Conservation (phyloP, 2,888 invertebrate species). For the Crematogaster levior region DNA sequence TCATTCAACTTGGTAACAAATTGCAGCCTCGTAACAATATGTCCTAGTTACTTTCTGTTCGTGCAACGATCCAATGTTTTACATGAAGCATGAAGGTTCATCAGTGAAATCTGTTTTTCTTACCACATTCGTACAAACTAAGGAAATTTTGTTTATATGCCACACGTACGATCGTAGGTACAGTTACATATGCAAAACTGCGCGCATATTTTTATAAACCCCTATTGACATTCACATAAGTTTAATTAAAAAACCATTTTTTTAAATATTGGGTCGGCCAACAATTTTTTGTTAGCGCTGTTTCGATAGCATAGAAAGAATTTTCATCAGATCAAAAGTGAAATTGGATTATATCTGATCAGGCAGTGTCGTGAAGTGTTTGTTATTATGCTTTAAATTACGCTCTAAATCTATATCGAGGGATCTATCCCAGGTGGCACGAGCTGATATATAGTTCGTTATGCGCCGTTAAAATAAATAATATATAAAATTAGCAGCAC, state of each 20-base stretch:
- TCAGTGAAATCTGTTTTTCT: slow-evolving; percentile 36
- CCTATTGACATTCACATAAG: slow-evolving; percentile 55
- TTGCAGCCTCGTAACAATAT: slow-evolving; percentile 74
- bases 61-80: slow-evolving; percentile 64
- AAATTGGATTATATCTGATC: slow-evolving; percentile 56
- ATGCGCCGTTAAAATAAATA: slow-evolving; percentile 74
- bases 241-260: slow-evolving; percentile 63
- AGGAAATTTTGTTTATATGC: slow-evolving; percentile 63
- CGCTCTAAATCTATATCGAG: slow-evolving; percentile 79
- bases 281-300: slow-evolving; percentile 35
- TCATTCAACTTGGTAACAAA: slow-evolving; percentile 74
- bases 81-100: slow-evolving; percentile 62
- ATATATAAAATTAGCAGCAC: slow-evolving; percentile 86
- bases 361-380: slow-evolving; percentile 75
- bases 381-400: slow-evolving; percentile 75
- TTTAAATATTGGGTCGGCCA: slow-evolving; percentile 30
- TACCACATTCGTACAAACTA: slow-evolving; percentile 52
- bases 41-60: slow-evolving; percentile 69
- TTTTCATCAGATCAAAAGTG: slow-evolving; percentile 26
- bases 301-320: slow-evolving; percentile 41
- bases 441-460: slow-evolving; percentile 77
- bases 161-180: slow-evolving; percentile 66
- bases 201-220: slow-evolving; percentile 53
- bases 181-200: slow-evolving; percentile 64
- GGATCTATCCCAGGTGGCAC: slow-evolving; percentile 80